Evolutionary conservation across 1,140 invertebrate species (phyloP).

Genomic region (Sycophaga agraensis): DNA sequence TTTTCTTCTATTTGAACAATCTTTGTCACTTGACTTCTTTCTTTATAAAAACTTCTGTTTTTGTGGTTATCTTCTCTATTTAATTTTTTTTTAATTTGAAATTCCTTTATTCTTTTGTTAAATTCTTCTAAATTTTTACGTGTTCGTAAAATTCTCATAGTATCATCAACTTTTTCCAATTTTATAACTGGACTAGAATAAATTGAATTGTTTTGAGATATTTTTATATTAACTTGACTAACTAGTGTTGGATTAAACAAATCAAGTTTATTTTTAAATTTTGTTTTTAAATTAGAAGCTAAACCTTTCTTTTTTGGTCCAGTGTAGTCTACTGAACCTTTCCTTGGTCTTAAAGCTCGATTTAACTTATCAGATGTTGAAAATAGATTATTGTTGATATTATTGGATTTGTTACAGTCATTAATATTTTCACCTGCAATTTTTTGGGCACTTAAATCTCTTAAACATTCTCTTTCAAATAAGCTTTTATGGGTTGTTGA

Average conservation of each 20-base stretch:
- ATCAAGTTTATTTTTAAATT: slow-evolving; percentile 28
- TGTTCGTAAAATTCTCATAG: not conserved
- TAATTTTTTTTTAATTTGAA: not conserved
- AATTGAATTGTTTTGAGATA: not conserved
- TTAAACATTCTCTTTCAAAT: not conserved
- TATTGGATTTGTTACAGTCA: not conserved
- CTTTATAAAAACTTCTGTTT: not conserved
- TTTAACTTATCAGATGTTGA: not conserved
- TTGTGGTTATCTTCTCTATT: not conserved
- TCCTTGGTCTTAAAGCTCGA: slow-evolving; percentile 34
- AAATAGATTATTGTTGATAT: not conserved
- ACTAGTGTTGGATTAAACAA: not conserved
- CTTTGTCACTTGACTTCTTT: not conserved
- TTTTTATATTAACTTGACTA: not conserved
- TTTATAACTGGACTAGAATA: slow-evolving; percentile 12
- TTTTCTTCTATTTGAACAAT: not conserved
- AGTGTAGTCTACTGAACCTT: slow-evolving; percentile 33
- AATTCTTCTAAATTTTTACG: slow-evolving; percentile 14
- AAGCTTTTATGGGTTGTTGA: not conserved
- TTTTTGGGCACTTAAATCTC: not conserved
- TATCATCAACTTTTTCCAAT: slow-evolving; percentile 23
- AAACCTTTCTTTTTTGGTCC: slow-evolving; percentile 30
- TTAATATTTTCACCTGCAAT: not conserved
- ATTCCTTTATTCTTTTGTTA: slow-evolving; percentile 10
- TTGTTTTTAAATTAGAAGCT: slow-evolving; percentile 5